Evolutionary conservation across 2,888 invertebrate species (phyloP), one percentile per base, ranked within the genome.

Genomic region (Drosophila yooni): DNA sequence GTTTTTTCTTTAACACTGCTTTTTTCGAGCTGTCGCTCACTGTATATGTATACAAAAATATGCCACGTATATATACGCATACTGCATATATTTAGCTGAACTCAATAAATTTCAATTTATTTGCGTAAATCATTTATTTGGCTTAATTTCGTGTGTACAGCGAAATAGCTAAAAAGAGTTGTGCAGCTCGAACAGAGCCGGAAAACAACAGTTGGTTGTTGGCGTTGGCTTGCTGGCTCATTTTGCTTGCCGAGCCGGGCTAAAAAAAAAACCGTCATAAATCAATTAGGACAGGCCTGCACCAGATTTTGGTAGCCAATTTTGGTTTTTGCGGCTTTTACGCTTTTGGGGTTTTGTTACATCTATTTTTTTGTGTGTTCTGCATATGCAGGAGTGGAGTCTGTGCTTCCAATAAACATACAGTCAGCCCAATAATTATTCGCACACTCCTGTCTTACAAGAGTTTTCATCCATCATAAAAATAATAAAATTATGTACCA

Each of bases 61-160:
- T 63, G 31, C 33, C 40, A 27, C 2, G 8, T 13, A 27, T 33
- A 18, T 34, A 33, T 10, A 36, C 15, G 7, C 21, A 21, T 7
- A 3, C 46, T 7, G 43, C 25, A 50, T 33, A 34, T 34, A 60
- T 60, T 56, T 61, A 18, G 57, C 8, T 70, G 81, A 70, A 75
- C 79, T 91, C 91, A 83, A 91, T 89, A 91, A 91, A 91, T 92
- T 91, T 83, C 90, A 89, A 92, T 92, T 92, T 92, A 92, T 91
- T 92, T 92, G 90, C 88, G 92, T 92, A 92, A 92, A 92, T 92
- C 91, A 92, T 92, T 92, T 92, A 91, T 92, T 91, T 91, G 89
- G 75, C 90, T 90, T 91, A 89, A 91, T 91, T 91, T 91, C 90
- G 76, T 73, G 87, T 46, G 65, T 48, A 50, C 40, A 27, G 58